Conservation (phyloP, 2,888 invertebrate genomes). For the Bedellia somnulentella region DNA sequence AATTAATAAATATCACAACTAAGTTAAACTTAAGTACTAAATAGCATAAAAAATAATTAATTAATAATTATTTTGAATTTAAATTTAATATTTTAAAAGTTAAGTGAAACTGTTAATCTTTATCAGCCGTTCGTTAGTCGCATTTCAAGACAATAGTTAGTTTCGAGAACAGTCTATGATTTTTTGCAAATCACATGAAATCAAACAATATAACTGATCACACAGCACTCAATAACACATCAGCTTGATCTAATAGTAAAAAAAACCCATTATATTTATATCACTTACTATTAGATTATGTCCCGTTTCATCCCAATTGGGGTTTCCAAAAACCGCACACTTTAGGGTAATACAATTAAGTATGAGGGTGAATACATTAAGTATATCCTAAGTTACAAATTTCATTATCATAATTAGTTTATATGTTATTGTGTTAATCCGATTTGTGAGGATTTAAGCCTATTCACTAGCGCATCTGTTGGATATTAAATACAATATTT, state of each 20-base stretch:
- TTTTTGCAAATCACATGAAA: neutral
- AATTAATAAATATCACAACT: neutral
- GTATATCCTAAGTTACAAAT: too few species aligned
- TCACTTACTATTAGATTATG: slow-evolving; percentile 40
- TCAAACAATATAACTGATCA: too few species aligned
- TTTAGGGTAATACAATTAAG: too few species aligned
- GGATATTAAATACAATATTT: too few species aligned
- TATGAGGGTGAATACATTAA: too few species aligned
- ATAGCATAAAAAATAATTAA: neutral
- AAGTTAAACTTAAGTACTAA: neutral
- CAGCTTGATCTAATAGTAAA: slow-evolving; percentile 12
- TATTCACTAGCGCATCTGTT: too few species aligned
- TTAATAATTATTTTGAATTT: neutral
- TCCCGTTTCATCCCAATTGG: slow-evolving; percentile 43
- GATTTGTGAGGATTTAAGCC: too few species aligned
- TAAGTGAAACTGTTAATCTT: neutral
- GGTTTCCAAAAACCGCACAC: too few species aligned
- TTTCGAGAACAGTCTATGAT: neutral
- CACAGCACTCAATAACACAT: too few species aligned
- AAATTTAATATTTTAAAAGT: neutral
- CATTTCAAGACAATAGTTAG: neutral
- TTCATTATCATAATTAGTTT: too few species aligned
- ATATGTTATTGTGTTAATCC: too few species aligned
- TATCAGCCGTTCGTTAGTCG: neutral
- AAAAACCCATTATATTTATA: slow-evolving; percentile 30